Evolutionary conservation across 2,888 invertebrate genomes (phyloP).

Genomic region (Drosophila tanythrix): DNA sequence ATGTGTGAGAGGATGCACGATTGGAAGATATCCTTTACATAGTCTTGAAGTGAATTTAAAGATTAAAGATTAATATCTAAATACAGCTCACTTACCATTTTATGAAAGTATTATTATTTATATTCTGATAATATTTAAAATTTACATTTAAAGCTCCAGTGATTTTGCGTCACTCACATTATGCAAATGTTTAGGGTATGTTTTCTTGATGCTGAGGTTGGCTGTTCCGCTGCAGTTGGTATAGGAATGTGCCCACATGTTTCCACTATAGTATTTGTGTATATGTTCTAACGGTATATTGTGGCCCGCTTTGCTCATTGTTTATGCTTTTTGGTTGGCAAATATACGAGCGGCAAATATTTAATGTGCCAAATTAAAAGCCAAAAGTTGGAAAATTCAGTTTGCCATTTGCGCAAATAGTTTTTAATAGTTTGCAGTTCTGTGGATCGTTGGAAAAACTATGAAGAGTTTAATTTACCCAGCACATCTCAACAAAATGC

Average conservation of each 20-base stretch:
- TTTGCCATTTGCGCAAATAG: background rate
- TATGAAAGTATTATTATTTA: background rate
- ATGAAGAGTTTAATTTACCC: background rate
- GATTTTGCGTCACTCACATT: background rate
- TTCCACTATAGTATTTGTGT: background rate
- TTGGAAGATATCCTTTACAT: background rate
- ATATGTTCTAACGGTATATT: slow-evolving; percentile 4
- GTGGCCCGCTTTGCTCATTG: background rate
- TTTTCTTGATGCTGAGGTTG: slow-evolving; percentile 14
- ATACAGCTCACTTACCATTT: accelerated
- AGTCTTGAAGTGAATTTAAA: background rate
- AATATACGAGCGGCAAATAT: slow-evolving; percentile 15
- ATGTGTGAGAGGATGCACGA: no score
- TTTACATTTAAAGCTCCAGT: background rate
- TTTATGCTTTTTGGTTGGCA: slow-evolving; percentile 13
- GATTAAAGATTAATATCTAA: background rate
- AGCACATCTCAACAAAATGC: background rate
- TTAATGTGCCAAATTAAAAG: background rate
- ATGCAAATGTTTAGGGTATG: background rate
- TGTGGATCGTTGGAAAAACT: background rate
- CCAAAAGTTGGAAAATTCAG: background rate
- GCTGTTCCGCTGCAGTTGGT: background rate
- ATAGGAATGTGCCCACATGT: background rate
- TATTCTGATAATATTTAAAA: background rate
- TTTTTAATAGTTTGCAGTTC: background rate